These are phyloP conservation scores for Tipula confusa DNA, from an alignment of 2,888 invertebrate genomes.

Conservation along the genomic window DNA sequence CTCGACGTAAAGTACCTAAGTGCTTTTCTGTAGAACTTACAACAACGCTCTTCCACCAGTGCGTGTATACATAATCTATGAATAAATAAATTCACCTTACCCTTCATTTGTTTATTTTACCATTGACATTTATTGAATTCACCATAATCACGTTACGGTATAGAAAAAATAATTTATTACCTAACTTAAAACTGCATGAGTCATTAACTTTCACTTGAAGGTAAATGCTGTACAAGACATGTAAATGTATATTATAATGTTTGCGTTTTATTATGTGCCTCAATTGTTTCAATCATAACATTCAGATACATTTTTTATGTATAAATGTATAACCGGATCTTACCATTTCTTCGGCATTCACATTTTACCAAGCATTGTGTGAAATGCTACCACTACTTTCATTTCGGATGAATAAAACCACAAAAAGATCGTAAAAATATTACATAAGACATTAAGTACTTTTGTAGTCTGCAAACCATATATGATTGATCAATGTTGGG, in stretches of 20 bases:
- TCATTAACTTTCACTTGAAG: conserved; percentile 25
- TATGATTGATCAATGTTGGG: too few species aligned
- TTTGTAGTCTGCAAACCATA: too few species aligned
- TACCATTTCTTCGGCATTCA: not conserved
- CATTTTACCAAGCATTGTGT: not conserved
- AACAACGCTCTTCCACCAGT: too few species aligned
- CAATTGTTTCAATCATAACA: not conserved
- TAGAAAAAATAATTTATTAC: not conserved
- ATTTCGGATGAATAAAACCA: not conserved
- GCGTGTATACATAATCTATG: not conserved
- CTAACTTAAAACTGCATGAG: not conserved
- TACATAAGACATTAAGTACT: too few species aligned
- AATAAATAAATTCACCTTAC: not conserved
- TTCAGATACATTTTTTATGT: not conserved
- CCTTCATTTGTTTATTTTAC: not conserved
- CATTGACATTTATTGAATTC: not conserved
- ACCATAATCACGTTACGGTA: not conserved
- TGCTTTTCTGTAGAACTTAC: too few species aligned
- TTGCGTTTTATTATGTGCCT: not conserved
- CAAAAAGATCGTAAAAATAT: not conserved
- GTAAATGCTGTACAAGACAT: not conserved
- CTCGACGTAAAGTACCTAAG: too few species aligned
- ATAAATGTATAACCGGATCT: not conserved
- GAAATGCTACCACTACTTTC: not conserved
- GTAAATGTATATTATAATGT: not conserved